These are phyloP conservation scores for Sminthopsis crassicaudata DNA, from an alignment of 2,113 vertebrate genomes.

Conservation along the genomic window DNA sequence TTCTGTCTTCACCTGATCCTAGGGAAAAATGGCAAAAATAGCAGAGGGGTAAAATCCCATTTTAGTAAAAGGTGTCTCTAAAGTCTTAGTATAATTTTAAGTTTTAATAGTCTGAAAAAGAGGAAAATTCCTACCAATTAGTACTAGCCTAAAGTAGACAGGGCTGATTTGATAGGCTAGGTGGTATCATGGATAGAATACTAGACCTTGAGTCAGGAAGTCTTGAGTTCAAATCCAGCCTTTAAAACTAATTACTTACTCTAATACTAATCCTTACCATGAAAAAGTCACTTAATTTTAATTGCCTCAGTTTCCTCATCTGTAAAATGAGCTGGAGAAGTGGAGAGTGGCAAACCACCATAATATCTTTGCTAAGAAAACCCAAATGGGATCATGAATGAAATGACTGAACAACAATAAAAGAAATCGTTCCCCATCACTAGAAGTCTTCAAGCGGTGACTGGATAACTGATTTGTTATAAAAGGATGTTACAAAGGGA, in stretches of 20 bases:
- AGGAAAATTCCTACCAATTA: too few relatives aligned
- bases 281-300: not conserved
- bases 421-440: not conserved
- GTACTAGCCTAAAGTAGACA: not conserved
- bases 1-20: too few relatives aligned
- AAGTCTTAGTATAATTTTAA: too few relatives aligned
- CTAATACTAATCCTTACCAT: not conserved
- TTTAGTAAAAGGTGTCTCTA: too few relatives aligned
- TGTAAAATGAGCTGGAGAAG: not conserved
- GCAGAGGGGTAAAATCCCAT: too few relatives aligned
- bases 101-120: too few relatives aligned
- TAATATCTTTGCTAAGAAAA: not conserved
- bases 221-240: not conserved
- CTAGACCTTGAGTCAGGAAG: not conserved
- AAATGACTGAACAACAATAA: not conserved
- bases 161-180: not conserved
- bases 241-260: not conserved
- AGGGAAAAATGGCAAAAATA: too few relatives aligned
- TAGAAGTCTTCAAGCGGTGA: not conserved
- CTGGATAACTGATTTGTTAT: not conserved
- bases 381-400: not conserved
- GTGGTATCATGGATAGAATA: too few relatives aligned
- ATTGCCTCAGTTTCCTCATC: not conserved
- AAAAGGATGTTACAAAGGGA: not conserved
- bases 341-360: not conserved